Percentiles rank a stretch among this genome's conserved stretches.
These are phyloP conservation scores for Drosophila setosimentum DNA, from an alignment of 2,888 invertebrate species.

Conservation along the genomic window DNA sequence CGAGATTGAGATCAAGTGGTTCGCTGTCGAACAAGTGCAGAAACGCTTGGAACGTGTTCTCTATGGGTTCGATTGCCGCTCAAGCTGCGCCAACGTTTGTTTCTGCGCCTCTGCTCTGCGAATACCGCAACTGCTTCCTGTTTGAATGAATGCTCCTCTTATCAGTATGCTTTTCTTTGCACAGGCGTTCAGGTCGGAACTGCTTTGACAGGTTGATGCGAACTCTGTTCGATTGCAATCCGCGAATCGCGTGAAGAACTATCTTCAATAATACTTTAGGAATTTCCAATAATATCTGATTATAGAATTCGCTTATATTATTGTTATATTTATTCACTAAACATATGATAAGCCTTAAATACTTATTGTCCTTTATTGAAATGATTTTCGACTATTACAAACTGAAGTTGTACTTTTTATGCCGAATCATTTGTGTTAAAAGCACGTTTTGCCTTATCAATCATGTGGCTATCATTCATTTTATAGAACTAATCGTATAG, in stretches of 20 bases:
- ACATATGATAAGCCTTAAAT: background rate
- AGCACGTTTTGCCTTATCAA: constrained; percentile 8
- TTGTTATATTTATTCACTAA: background rate
- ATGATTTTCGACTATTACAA: background rate
- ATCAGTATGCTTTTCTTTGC: constrained; percentile 49
- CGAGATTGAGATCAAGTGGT: constrained; percentile 49
- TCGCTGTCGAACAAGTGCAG: constrained; percentile 72
- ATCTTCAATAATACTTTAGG: background rate
- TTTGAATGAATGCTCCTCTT: constrained; percentile 51
- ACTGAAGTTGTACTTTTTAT: background rate
- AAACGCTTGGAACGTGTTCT: constrained; percentile 57
- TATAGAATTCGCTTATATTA: background rate
- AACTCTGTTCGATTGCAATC: background rate
- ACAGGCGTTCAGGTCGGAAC: constrained; percentile 41
- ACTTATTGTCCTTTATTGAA: background rate
- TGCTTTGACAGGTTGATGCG: constrained; percentile 12
- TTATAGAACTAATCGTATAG: background rate
- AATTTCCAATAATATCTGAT: background rate
- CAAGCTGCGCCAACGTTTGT: constrained; percentile 15
- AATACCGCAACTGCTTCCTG: constrained; percentile 60
- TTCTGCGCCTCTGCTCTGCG: constrained; percentile 2
- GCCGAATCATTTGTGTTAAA: background rate
- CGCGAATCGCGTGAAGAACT: background rate
- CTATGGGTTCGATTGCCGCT: constrained; percentile 49
- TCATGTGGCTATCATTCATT: background rate